Percentiles rank a stretch among this genome's conserved stretches.
Conservation (phyloP, 2,113 vertebrate species). For the Hoplias malabaricus region DNA sequence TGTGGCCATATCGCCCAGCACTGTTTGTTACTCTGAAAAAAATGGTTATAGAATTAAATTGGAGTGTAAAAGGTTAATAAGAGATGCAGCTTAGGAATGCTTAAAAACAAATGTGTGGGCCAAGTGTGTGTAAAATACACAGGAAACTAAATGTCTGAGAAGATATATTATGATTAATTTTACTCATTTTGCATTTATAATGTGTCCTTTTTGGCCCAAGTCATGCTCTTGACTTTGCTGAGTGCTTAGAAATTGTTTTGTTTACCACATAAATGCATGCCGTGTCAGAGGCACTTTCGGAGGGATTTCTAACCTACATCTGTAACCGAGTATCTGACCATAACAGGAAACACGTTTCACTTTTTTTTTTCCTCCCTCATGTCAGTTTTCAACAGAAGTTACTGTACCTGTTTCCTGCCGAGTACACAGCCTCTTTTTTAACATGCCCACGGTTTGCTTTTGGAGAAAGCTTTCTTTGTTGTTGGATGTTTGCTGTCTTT, state of each 20-base stretch:
- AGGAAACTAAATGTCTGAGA: too few species aligned
- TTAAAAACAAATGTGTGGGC: too few species aligned
- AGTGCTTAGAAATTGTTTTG: not conserved
- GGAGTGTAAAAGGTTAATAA: too few species aligned
- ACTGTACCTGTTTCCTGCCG: constrained; percentile 39
- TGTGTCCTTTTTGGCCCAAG: not conserved
- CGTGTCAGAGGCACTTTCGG: constrained; percentile 10
- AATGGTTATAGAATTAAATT: too few species aligned
- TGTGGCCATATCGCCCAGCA: too few species aligned
- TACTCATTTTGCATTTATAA: not conserved
- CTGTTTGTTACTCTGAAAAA: too few species aligned
- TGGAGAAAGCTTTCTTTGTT: constrained; percentile 5
- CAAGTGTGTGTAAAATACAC: too few species aligned
- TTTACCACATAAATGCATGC: constrained; percentile 4
- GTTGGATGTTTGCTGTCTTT: constrained; percentile 8
- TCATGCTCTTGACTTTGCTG: not conserved
- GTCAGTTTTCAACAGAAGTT: constrained; percentile 41
- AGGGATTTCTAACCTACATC: constrained; percentile 39
- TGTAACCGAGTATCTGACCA: constrained; percentile 36
- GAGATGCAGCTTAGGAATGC: too few species aligned
- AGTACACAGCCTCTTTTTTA: constrained; percentile 23
- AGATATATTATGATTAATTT: not conserved
- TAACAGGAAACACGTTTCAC: constrained; percentile 43
- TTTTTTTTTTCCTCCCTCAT: constrained; percentile 23
- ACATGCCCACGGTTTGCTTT: not conserved